Base-by-base conservation (phyloP, 2,113 vertebrate genomes). In the Tringa solitaria region DNA sequence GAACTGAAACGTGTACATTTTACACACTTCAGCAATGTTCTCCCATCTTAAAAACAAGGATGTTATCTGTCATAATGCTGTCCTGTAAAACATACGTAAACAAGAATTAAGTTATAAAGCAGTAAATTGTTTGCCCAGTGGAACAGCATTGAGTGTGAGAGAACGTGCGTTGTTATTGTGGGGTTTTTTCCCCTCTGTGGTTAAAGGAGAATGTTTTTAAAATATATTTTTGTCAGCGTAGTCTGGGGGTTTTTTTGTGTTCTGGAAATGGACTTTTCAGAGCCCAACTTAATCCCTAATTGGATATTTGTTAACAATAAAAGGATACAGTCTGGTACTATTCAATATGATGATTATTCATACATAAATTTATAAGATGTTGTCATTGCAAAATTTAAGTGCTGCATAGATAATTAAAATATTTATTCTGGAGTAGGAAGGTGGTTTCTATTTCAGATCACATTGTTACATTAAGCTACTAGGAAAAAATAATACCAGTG, bases 351-450 rank as follows among this genome's bases (percentile, higher is more conserved):
- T 84, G 59, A 76, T 37, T 82, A 82, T 74, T 75, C 53, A 65
- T 84, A 37, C 35, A 70, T 81, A 76, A 76, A 87, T 81, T 65
- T 84, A 56, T 77, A 90, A 82, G 60, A 70, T 73, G 54, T 53
- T 86, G 64, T 64, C 35, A 65, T 24, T 79, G 41, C 37, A 85
- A 85, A 90, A 75, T 56, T 81, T 45, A 92, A 77, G 26, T 1
- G 4, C 35, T 65, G 79, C 33, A 82, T 61, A 84, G 57, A 74
- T 81, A 91, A 87, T 88, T 41, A 81, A 60, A 85, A 53, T 51
- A 30, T 84, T 60, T 76, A 61, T 82, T 84, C 51, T 92, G 50
- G 69, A 90, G 50, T 28, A 74, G 76, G 59, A 39, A 81, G 82
- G 57, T 46, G n/a, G 35, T 59, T 87, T 75, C 39, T 81, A 43